A percentile compares a stretch with the other conserved stretches of the same genome.
Conservation (phyloP, 2,888 invertebrate genomes). For the Phymatocera aterrima region DNA sequence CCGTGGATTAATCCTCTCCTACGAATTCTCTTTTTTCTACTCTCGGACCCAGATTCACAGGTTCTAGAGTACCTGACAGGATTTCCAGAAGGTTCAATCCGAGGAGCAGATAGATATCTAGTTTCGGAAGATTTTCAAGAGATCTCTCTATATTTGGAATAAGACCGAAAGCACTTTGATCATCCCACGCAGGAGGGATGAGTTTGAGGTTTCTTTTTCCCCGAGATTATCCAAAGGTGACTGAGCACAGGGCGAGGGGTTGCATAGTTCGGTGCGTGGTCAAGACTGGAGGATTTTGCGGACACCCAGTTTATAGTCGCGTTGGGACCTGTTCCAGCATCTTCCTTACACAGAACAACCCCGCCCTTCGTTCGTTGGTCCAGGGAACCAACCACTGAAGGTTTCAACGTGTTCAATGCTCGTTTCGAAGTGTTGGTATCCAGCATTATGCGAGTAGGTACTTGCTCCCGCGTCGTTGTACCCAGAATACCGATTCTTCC, state of each 20-base stretch:
- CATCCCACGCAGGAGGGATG: too few species aligned
- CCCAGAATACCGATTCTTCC: constrained; percentile 1
- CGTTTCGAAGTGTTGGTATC: constrained; percentile 11
- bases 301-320: constrained; percentile 35
- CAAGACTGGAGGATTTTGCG: neutral
- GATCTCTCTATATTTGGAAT: too few species aligned
- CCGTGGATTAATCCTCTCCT: neutral
- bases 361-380: constrained; percentile 41
- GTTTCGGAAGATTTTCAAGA: too few species aligned
- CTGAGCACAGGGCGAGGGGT: neutral
- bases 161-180: too few species aligned
- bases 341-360: constrained; percentile 37
- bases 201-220: neutral
- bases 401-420: constrained; percentile 25
- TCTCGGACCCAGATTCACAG: neutral
- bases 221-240: neutral
- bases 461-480: neutral
- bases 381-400: constrained; percentile 15
- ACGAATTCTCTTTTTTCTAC: neutral
- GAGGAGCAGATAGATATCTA: too few species aligned
- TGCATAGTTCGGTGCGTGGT: neutral
- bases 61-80: neutral
- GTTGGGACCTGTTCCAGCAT: neutral
- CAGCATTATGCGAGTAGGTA: neutral
- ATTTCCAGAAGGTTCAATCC: neutral